These are phyloP conservation scores for Nezara viridula DNA, from an alignment of 2,888 invertebrate species.

Conservation along the genomic window DNA sequence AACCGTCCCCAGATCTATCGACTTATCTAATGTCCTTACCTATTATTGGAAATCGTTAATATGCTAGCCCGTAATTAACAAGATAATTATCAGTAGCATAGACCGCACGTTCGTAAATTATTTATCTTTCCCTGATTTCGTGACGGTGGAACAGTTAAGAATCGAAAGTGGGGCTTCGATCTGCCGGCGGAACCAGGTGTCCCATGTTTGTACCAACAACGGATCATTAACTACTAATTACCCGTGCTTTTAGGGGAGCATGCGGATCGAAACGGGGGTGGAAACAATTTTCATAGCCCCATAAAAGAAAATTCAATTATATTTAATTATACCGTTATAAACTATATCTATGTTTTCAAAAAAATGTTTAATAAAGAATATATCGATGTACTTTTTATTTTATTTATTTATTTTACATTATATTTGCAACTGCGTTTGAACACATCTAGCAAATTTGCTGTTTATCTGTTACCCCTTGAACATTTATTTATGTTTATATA, in stretches of 20 bases:
- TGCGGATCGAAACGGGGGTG: background rate
- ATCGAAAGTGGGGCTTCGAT: background rate
- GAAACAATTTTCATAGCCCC: background rate
- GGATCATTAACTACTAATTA: slow-evolving; percentile 35
- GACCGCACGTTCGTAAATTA: background rate
- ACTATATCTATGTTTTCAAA: too few relatives aligned
- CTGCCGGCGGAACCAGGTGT: background rate
- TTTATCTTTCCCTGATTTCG: slow-evolving; percentile 1
- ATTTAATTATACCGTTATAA: background rate
- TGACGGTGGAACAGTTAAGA: background rate
- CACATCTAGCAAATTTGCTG: too few relatives aligned
- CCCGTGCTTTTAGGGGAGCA: slow-evolving; percentile 7
- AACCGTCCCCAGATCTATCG: background rate
- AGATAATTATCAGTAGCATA: background rate
- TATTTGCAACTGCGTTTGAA: too few relatives aligned
- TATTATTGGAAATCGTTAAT: background rate
- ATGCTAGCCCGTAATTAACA: background rate
- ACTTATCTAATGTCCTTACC: background rate
- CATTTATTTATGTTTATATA: too few relatives aligned
- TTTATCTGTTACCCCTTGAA: too few relatives aligned
- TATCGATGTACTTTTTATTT: too few relatives aligned
- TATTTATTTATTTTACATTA: too few relatives aligned
- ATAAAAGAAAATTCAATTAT: background rate
- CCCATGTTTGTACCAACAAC: background rate
- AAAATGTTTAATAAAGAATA: too few relatives aligned